A percentile compares a stretch with the other conserved stretches of the same genome.
phyloP scores from a whole-genome alignment of 1,140 invertebrate species.

The Lasioglossum albipes region DNA sequence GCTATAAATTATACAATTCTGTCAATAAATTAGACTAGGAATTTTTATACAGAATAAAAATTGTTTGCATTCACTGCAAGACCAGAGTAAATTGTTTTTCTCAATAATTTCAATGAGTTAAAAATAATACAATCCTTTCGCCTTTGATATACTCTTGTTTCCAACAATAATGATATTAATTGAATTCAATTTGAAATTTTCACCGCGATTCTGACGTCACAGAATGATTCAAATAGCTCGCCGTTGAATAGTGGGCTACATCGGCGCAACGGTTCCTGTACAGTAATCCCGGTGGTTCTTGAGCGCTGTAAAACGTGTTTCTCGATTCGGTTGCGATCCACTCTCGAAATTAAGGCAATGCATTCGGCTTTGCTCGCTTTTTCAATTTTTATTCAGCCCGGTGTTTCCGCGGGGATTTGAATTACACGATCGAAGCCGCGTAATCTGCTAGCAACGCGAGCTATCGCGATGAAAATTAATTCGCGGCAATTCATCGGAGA shows the following conservation, averaged over 20 bases:
- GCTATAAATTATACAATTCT: no score
- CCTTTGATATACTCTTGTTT: no score
- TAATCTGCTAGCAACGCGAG: conserved; percentile 29
- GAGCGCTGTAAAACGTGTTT: not conserved
- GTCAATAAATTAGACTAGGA: no score
- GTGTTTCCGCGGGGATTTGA: conserved; percentile 28
- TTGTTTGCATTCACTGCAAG: no score
- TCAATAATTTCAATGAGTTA: no score
- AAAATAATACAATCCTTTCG: no score
- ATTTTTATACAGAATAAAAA: no score
- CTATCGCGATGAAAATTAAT: conserved; percentile 48
- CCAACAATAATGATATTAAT: no score
- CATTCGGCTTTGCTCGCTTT: conserved; percentile 9
- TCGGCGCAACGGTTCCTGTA: not conserved
- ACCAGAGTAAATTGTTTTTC: no score
- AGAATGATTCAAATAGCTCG: not conserved
- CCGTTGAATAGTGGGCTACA: not conserved
- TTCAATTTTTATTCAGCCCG: conserved; percentile 29
- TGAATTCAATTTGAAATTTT: no score
- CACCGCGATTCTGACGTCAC: no score
- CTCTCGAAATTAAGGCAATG: conserved; percentile 14
- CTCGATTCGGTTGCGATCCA: not conserved
- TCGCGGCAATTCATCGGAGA: conserved; percentile 40
- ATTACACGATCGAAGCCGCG: conserved; percentile 38
- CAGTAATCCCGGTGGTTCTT: not conserved